Percentiles rank a stretch among this genome's conserved stretches.
Evolutionary conservation across 2,113 vertebrate species (phyloP).

Genomic region (Ictalurus punctatus): DNA sequence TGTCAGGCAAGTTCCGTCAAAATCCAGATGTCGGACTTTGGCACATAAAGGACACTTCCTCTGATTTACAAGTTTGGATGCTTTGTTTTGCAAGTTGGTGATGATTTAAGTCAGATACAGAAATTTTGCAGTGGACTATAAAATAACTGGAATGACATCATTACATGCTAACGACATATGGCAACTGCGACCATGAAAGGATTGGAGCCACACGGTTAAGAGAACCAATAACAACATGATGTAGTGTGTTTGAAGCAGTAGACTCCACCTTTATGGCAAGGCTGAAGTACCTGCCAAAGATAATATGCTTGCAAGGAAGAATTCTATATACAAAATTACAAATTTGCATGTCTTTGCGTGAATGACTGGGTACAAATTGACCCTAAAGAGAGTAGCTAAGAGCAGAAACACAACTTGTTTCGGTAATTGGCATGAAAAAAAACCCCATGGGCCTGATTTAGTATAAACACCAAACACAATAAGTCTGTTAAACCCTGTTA

Average conservation of each 20-base stretch:
- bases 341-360: neutral
- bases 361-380: neutral
- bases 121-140: neutral
- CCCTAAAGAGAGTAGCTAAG: neutral
- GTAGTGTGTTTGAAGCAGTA: neutral
- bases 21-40: slow-evolving; percentile 22
- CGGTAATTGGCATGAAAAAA: neutral
- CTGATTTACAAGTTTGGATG: neutral
- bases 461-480: neutral
- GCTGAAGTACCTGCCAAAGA: neutral
- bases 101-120: neutral
- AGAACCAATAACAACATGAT: neutral
- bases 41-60: neutral
- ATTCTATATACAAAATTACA: neutral
- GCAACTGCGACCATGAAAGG: neutral
- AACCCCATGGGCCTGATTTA: neutral
- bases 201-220: neutral
- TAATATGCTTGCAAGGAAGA: neutral
- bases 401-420: neutral
- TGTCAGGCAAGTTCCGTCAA: neutral
- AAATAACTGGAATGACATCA: slow-evolving; percentile 3
- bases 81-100: neutral
- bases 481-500: neutral
- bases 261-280: neutral
- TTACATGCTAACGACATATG: slow-evolving; percentile 10